These are phyloP conservation scores for Bursaphelenchus mucronatus DNA, from an alignment of 1,140 invertebrate genomes.

Conservation along the genomic window DNA sequence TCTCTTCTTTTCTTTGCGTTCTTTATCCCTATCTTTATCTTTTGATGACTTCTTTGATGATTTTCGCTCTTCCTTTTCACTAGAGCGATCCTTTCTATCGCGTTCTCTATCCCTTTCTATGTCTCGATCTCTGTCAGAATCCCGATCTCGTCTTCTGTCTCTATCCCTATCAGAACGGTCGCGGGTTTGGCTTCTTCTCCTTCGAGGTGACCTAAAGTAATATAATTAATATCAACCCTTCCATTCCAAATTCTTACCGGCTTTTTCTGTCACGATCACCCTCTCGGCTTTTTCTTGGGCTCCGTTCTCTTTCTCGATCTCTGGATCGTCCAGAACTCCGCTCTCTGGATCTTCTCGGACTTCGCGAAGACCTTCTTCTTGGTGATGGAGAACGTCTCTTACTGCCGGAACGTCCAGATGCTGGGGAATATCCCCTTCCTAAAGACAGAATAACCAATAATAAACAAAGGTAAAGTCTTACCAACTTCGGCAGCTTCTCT, in stretches of 20 bases:
- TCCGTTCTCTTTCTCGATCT: conserved; percentile 17
- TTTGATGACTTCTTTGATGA: conserved; percentile 9
- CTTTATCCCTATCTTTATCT: conserved; percentile 17
- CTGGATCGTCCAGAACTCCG: background rate
- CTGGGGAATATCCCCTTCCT: conserved; percentile 18
- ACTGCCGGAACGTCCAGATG: conserved; percentile 2
- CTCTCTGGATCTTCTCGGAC: background rate
- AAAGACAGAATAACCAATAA: background rate
- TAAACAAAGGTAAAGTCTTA: background rate
- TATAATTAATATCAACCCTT: conserved; percentile 21
- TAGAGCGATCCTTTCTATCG: conserved; percentile 12
- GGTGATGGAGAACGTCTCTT: conserved; percentile 31
- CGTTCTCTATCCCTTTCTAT: conserved; percentile 9
- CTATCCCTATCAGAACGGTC: conserved; percentile 13
- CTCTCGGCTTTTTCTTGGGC: conserved; percentile 6
- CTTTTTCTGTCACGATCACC: background rate
- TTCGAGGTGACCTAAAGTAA: conserved; percentile 8
- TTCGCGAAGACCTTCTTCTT: conserved; percentile 20
- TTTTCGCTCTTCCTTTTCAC: conserved; percentile 15
- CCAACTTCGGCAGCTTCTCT: conserved; percentile 18
- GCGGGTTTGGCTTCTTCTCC: conserved; percentile 15
- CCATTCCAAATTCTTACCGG: conserved; percentile 1
- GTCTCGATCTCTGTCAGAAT: conserved; percentile 7
- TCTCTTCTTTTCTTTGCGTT: conserved; percentile 9
- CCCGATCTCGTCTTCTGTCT: conserved; percentile 14